phyloP scores from a whole-genome alignment of 2,113 vertebrate genomes.

The Syngnathoides biaculeatus region DNA sequence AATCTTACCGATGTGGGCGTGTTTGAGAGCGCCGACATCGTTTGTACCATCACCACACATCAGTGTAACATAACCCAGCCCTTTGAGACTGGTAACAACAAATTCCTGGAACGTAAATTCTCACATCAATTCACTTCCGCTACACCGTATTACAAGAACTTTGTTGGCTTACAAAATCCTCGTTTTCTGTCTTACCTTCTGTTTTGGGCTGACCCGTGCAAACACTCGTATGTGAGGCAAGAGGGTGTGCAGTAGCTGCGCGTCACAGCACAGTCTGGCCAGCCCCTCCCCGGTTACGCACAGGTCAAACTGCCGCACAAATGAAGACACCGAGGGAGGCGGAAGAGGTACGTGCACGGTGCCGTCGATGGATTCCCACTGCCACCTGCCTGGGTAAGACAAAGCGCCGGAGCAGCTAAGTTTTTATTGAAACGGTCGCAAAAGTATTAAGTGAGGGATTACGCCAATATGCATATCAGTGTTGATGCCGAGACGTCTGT shows the following conservation, averaged over 20 bases:
- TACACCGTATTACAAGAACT: neutral
- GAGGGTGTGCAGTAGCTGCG: constrained; percentile 59
- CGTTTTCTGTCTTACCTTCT: constrained; percentile 62
- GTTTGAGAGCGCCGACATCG: constrained; percentile 93
- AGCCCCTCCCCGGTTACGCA: constrained; percentile 92
- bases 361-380: constrained; percentile 84
- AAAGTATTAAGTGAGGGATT: no score
- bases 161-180: neutral
- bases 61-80: constrained; percentile 86
- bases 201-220: constrained; percentile 78
- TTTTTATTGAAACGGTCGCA: no score
- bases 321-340: constrained; percentile 57
- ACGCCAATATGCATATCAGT: no score
- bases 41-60: constrained; percentile 98
- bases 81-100: constrained; percentile 93
- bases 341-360: constrained; percentile 63
- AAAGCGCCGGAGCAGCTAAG: neutral
- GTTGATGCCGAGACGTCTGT: no score
- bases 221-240: constrained; percentile 75
- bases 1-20: constrained; percentile 88
- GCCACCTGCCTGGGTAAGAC: constrained; percentile 73
- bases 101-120: constrained; percentile 78
- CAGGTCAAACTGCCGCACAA: constrained; percentile 77
- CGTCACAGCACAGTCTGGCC: constrained; percentile 69
- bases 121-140: neutral